Evolutionary conservation across 2,113 vertebrate species (phyloP), one percentile per base, ranked within the genome.

Genomic region (Entomyzon cyanotis): DNA sequence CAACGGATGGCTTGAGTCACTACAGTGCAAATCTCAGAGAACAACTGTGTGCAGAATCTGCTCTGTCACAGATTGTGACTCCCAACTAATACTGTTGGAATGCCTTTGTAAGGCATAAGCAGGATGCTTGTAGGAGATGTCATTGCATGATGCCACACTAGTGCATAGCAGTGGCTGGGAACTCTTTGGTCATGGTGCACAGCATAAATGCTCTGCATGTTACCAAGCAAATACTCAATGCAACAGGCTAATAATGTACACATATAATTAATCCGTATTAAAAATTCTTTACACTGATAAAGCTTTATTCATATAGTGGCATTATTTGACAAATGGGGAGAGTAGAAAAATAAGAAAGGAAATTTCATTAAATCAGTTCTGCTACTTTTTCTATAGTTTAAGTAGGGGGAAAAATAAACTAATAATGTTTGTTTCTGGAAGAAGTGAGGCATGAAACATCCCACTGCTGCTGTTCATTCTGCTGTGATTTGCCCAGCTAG

Each of bases 111-210:
- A 56, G 24, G 56, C 52, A 47, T 0, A 9, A 82, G 50, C 46
- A 62, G 69, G 82, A 56, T 24, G 24, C 14, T 24, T 46, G 68
- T 7, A 69, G 49, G 22, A 82, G 62, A 35, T 15, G 44, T 6
- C 60, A 22, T 27, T 39, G 44, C 3, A 0, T 20, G 31, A 39
- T 39, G 30, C 76, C 86, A 53, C 25, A 1, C 3, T 1, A 6
- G 15, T 69, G 64, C 76, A 22, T 2, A 2, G 50, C 46, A 65
- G 31, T 3, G 22, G 19, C 47, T 10, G 2, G 30, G 8, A 78
- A 28, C 21, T 73, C n/a, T 25, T 44, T 24, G 21, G 13, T 22
- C n/a, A 2, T 4, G 35, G 21, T 12, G 42, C 39, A 22, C 1
- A 2, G 33, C 28, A 7, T 5, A 31, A 62, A 41, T 46, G 49